A percentile compares a stretch with the other conserved stretches of the same genome.
These are phyloP conservation scores for Periplaneta americana DNA, from an alignment of 1,140 invertebrate genomes.

Conservation along the genomic window DNA sequence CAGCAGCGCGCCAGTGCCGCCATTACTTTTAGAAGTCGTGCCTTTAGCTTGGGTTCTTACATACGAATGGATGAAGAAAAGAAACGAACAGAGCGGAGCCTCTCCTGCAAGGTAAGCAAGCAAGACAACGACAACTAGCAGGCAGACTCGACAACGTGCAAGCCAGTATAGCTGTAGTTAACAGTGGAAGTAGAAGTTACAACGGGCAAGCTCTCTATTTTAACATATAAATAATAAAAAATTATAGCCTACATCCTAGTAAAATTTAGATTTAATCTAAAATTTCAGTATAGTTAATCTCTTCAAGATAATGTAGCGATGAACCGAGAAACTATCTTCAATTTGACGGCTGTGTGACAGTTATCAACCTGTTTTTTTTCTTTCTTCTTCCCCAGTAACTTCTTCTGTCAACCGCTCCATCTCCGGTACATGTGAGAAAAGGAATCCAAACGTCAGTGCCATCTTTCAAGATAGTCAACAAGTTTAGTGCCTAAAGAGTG, in stretches of 20 bases:
- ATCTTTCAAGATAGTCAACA: background rate
- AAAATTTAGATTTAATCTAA: background rate
- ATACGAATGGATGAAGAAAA: background rate
- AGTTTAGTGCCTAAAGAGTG: background rate
- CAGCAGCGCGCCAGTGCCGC: background rate
- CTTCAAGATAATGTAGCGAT: background rate
- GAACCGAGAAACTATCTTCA: background rate
- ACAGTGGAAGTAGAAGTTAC: background rate
- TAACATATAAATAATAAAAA: background rate
- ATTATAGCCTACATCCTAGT: background rate
- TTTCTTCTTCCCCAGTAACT: background rate
- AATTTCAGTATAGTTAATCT: background rate
- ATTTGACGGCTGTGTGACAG: background rate
- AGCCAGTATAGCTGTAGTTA: background rate
- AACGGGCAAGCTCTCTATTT: too few relatives aligned
- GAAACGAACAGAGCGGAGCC: background rate
- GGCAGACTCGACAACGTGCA: background rate
- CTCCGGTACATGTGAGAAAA: background rate
- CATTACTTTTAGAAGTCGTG: background rate
- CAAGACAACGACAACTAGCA: background rate
- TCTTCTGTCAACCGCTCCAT: background rate
- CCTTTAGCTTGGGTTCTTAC: background rate
- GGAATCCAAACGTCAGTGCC: background rate
- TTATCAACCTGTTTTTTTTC: background rate
- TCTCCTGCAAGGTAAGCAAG: background rate